phyloP scores from a whole-genome alignment of 2,113 vertebrate genomes.

The Pampusana beccarii region DNA sequence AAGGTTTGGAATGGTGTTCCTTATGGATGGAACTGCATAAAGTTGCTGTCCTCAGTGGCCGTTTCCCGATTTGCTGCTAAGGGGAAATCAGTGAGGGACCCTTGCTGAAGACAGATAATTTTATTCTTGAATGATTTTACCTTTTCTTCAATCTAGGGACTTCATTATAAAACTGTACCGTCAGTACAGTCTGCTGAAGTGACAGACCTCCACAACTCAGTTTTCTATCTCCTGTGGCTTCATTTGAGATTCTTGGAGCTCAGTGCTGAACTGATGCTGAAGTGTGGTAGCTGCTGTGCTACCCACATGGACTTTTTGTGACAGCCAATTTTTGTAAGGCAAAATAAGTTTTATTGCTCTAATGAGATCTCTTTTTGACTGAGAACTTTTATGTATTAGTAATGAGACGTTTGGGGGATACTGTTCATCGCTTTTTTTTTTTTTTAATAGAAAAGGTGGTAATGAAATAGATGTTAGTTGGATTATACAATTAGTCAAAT shows the following conservation, averaged over 20 bases:
- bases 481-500: not conserved
- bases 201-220: not conserved
- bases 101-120: not conserved
- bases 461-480: not conserved
- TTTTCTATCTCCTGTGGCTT: not conserved
- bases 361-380: not conserved
- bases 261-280: not conserved
- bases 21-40: not conserved
- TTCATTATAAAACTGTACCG: not conserved
- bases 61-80: not conserved
- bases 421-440: not conserved
- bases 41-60: not conserved
- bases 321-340: not conserved
- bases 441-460: not conserved
- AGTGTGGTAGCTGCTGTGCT: not conserved
- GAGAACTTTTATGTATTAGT: not conserved
- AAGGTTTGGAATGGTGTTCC: not conserved
- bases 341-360: not conserved
- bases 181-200: not conserved
- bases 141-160: not conserved
- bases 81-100: not conserved
- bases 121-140: not conserved
- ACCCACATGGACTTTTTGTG: not conserved
- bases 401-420: rapidly evolving
- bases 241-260: not conserved